Evolutionary conservation across 1,140 invertebrate species (phyloP).

Genomic region (Hylaeus anthracinus): DNA sequence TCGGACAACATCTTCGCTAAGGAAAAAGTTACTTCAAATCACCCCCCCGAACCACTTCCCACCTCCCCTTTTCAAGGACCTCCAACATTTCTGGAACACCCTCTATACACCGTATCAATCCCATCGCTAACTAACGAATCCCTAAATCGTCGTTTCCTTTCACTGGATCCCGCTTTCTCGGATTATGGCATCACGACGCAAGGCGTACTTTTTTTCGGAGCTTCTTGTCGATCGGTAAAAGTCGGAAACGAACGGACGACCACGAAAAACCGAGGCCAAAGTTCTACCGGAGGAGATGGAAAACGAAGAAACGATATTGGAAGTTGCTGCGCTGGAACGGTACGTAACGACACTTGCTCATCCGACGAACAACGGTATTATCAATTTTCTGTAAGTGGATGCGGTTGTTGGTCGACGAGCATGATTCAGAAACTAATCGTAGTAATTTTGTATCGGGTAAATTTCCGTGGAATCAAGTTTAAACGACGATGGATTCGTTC

Average conservation of each 20-base stretch:
- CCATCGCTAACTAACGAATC: background rate
- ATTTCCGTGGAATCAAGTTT: too few species aligned
- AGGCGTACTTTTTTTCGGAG: slow-evolving; percentile 32
- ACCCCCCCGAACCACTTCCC: too few species aligned
- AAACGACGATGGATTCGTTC: too few species aligned
- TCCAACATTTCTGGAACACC: too few species aligned
- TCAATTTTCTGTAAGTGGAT: background rate
- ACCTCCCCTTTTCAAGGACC: too few species aligned
- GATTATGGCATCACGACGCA: slow-evolving; percentile 9
- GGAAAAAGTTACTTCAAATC: too few species aligned
- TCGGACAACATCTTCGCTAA: too few species aligned
- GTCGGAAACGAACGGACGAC: background rate
- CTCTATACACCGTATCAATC: too few species aligned
- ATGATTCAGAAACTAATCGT: too few species aligned
- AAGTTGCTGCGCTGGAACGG: slow-evolving; percentile 31
- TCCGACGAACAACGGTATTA: background rate
- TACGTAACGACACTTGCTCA: slow-evolving; percentile 15
- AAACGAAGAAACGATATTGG: slow-evolving; percentile 19
- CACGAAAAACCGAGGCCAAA: slow-evolving; percentile 27
- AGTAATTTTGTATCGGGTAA: too few species aligned
- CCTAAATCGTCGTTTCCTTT: slow-evolving; percentile 42
- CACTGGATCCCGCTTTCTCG: slow-evolving; percentile 40
- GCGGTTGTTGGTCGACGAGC: too few species aligned
- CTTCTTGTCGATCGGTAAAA: slow-evolving; percentile 42
- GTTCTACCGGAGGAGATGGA: background rate